A percentile compares a stretch with the other conserved stretches of the same genome.
phyloP scores from a whole-genome alignment of 2,888 invertebrate species.

The Heliothis peltigera region DNA sequence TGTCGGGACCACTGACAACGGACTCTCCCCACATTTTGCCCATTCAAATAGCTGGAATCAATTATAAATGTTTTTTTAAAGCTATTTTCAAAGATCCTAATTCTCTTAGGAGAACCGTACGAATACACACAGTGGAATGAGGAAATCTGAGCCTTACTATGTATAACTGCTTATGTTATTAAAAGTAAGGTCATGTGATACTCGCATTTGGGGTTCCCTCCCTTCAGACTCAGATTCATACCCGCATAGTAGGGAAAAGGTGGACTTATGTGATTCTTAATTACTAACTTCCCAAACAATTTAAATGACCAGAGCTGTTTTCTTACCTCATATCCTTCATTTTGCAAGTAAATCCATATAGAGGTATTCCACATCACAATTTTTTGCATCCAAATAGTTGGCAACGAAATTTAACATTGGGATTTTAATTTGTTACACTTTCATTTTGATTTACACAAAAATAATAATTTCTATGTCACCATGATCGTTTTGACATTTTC shows the following conservation, averaged over 20 bases:
- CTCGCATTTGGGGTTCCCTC: too few species aligned
- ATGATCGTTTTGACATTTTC: slow-evolving; percentile 62
- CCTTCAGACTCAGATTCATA: too few species aligned
- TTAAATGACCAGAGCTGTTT: too few species aligned
- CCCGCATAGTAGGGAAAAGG: too few species aligned
- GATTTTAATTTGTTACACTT: slow-evolving; percentile 50
- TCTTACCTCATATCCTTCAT: slow-evolving; percentile 68
- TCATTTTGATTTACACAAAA: slow-evolving; percentile 59
- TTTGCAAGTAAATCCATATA: slow-evolving; percentile 67
- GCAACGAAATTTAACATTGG: slow-evolving; percentile 65
- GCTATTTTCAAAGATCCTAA: too few species aligned
- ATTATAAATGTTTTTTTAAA: neutral
- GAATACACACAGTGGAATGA: too few species aligned
- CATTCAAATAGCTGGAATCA: slow-evolving; percentile 73
- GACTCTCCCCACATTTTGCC: slow-evolving; percentile 81
- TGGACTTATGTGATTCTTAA: too few species aligned
- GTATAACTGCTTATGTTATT: too few species aligned
- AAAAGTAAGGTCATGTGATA: too few species aligned
- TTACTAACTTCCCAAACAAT: too few species aligned
- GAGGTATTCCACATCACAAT: slow-evolving; percentile 74
- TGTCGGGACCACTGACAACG: slow-evolving; percentile 79
- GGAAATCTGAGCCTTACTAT: too few species aligned
- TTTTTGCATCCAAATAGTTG: slow-evolving; percentile 47
- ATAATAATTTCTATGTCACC: slow-evolving; percentile 66
- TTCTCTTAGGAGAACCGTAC: too few species aligned